A percentile compares a stretch with the other conserved stretches of the same genome.
Evolutionary conservation across 2,113 vertebrate species (phyloP).

Genomic region (Propithecus coquereli): DNA sequence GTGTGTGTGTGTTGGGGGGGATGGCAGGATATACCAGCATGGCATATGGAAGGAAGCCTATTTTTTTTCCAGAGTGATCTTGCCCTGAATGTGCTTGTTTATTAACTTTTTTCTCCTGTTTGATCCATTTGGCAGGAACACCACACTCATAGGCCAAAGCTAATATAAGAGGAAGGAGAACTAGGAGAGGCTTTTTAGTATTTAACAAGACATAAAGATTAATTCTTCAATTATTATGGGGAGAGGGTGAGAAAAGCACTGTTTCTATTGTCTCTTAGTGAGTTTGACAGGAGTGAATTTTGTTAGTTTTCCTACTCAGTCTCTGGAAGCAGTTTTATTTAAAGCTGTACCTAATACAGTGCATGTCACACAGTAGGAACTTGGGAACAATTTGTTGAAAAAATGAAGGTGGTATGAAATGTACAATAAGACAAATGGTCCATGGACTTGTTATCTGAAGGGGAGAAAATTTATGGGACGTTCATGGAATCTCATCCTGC

Average conservation of each 20-base stretch:
- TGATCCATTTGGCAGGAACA: background rate
- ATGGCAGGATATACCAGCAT: background rate
- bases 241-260: background rate
- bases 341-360: background rate
- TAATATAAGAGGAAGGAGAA: background rate
- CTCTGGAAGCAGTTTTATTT: background rate
- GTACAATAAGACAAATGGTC: background rate
- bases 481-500: background rate
- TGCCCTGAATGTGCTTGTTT: background rate
- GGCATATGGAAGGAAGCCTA: background rate
- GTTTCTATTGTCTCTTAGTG: background rate
- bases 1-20: background rate
- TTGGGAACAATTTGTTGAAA: background rate
- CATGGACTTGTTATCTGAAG: background rate
- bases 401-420: background rate
- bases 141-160: background rate
- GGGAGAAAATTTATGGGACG: background rate
- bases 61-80: background rate
- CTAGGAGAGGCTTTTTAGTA: background rate
- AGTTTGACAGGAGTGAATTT: conserved; percentile 3
- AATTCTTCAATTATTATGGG: background rate
- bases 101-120: conserved; percentile 17
- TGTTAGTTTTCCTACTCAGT: background rate
- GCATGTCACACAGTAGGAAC: background rate
- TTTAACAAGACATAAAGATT: background rate